phyloP scores from a whole-genome alignment of 2,797 vertebrate species.

The Naso thynnoides region DNA sequence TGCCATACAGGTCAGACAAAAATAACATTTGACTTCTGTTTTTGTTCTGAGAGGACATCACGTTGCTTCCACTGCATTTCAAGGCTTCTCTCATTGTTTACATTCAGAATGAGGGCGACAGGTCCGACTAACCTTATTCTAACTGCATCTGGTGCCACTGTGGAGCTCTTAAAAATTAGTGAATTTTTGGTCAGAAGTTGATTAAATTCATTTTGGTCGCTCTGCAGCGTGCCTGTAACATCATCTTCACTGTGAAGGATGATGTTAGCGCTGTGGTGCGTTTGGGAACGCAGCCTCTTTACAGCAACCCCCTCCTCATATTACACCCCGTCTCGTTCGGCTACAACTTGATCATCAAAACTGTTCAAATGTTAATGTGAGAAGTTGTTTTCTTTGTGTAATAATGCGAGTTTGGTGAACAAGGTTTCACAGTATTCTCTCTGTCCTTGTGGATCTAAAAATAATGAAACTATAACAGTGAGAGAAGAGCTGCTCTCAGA shows the following conservation, averaged over 20 bases:
- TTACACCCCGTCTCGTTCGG: slow-evolving; percentile 18
- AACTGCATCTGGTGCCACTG: neutral
- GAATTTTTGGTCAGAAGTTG: slow-evolving; percentile 24
- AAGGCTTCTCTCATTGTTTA: slow-evolving; percentile 5
- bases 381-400: slow-evolving; percentile 12
- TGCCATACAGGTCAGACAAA: neutral
- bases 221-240: slow-evolving; percentile 9
- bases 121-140: slow-evolving; percentile 19
- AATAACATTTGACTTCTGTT: neutral
- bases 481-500: slow-evolving; percentile 32
- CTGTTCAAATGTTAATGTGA: slow-evolving; percentile 2
- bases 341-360: neutral
- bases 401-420: slow-evolving; percentile 6
- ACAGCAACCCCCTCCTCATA: slow-evolving; percentile 2
- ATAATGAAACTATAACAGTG: slow-evolving; percentile 29
- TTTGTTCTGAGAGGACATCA: neutral
- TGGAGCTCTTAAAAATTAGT: slow-evolving; percentile 44
- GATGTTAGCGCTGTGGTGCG: slow-evolving; percentile 32
- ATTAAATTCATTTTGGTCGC: slow-evolving; percentile 42
- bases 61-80: neutral
- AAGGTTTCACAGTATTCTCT: slow-evolving; percentile 13
- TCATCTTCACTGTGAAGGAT: slow-evolving; percentile 42
- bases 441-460: slow-evolving; percentile 42
- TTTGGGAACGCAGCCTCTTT: slow-evolving; percentile 29
- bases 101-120: slow-evolving; percentile 21